These are phyloP conservation scores for Brachionus calyciflorus DNA, from an alignment of 1,140 invertebrate species.

Conservation along the genomic window DNA sequence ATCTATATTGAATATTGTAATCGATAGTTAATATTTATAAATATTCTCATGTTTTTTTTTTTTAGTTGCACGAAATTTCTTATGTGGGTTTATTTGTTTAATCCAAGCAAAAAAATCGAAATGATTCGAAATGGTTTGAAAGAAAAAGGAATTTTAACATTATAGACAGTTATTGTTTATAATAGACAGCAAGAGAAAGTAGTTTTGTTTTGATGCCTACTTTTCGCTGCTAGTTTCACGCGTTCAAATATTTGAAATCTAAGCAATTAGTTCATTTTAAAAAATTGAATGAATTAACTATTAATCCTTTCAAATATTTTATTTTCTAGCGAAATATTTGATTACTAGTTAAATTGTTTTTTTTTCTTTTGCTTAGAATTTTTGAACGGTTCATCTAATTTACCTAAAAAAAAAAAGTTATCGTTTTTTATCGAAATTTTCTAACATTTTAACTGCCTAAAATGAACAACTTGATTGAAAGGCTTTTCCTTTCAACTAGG, in stretches of 20 bases:
- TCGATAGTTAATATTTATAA: not conserved
- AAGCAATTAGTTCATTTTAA: not conserved
- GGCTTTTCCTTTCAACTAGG: no score
- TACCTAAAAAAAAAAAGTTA: no score
- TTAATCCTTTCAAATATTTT: not conserved
- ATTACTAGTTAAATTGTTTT: no score
- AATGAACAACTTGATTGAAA: no score
- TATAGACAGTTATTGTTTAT: constrained; percentile 44
- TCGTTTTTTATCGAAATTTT: no score
- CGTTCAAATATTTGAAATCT: constrained; percentile 9
- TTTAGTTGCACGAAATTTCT: constrained; percentile 22
- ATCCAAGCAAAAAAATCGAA: not conserved
- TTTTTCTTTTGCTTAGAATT: no score
- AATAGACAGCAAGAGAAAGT: constrained; percentile 30
- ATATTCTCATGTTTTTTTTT: constrained; percentile 1
- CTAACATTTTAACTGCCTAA: no score
- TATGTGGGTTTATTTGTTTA: constrained; percentile 18
- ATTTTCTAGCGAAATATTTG: not conserved
- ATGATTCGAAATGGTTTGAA: no score
- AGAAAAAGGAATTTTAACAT: constrained; percentile 29
- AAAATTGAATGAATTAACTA: constrained; percentile 5
- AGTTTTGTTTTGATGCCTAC: not conserved
- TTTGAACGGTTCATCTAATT: no score
- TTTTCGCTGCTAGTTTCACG: constrained; percentile 9
- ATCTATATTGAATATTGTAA: not conserved